phyloP scores from a whole-genome alignment of 2,797 vertebrate species.

The Borostomias antarcticus region DNA sequence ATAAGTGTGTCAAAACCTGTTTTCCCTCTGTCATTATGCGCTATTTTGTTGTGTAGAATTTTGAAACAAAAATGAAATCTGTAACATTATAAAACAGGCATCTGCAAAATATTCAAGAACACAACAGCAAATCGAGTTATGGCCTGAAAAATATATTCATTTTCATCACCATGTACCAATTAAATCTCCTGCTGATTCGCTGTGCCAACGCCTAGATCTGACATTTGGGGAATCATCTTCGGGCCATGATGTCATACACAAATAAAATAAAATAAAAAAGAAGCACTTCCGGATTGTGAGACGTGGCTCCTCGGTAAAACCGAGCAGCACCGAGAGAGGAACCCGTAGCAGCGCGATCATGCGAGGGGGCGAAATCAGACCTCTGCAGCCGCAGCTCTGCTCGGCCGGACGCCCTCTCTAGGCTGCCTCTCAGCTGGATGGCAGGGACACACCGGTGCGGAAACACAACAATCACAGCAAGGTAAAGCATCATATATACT shows the following conservation, averaged over 20 bases:
- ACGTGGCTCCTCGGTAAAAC: slow-evolving; percentile 69
- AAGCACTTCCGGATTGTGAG: slow-evolving; percentile 52
- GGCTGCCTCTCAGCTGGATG: slow-evolving; percentile 78
- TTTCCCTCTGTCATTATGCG: too few relatives aligned
- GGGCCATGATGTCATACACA: not conserved
- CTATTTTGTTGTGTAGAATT: too few relatives aligned
- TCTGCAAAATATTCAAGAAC: too few relatives aligned
- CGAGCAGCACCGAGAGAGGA: not conserved
- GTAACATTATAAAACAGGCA: too few relatives aligned
- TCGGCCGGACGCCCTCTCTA: slow-evolving; percentile 35
- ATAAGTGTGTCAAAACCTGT: too few relatives aligned
- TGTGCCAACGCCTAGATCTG: not conserved
- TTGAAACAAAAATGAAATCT: too few relatives aligned
- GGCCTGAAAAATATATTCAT: too few relatives aligned
- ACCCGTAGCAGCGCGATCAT: not conserved
- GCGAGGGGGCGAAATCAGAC: not conserved
- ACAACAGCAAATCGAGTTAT: too few relatives aligned
- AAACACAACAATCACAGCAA: slow-evolving; percentile 54
- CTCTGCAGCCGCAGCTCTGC: slow-evolving; percentile 21
- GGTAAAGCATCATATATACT: slow-evolving; percentile 50
- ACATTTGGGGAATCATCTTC: not conserved
- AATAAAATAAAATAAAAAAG: not conserved
- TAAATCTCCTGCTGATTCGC: too few relatives aligned
- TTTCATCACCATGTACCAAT: too few relatives aligned
- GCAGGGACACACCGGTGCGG: slow-evolving; percentile 82